Evolutionary conservation across 2,113 vertebrate species (phyloP).

Genomic region (Podarcis raffonei): DNA sequence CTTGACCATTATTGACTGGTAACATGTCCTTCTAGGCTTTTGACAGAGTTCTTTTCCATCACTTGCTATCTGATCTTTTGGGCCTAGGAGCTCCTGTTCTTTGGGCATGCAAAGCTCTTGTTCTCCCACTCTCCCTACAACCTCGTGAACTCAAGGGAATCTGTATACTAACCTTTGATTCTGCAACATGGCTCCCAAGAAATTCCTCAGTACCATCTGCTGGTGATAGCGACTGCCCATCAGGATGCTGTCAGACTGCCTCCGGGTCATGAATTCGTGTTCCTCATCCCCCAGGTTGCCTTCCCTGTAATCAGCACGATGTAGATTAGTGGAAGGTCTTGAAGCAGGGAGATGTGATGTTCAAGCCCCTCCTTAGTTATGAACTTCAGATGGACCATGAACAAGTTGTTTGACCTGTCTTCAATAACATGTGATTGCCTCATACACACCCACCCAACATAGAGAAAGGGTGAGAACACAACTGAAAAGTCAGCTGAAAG

Average conservation of each 20-base stretch:
- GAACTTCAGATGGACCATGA: not conserved
- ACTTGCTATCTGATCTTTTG: not conserved
- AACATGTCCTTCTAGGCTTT: not conserved
- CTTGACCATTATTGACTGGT: not conserved
- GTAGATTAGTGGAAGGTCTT: not conserved
- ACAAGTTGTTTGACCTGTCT: not conserved
- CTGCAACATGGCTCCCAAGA: slow-evolving; percentile 69
- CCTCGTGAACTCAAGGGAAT: not conserved
- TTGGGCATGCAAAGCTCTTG: not conserved
- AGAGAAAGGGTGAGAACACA: not conserved
- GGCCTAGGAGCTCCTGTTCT: too few species aligned
- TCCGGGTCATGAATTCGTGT: slow-evolving; percentile 52
- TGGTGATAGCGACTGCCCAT: slow-evolving; percentile 68
- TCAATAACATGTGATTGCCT: not conserved
- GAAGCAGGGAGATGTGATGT: not conserved
- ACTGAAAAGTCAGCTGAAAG: not conserved
- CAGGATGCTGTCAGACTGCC: slow-evolving; percentile 67
- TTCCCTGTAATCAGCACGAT: slow-evolving; percentile 18
- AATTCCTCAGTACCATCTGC: slow-evolving; percentile 63
- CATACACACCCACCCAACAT: not conserved
- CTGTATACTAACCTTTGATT: slow-evolving; percentile 62
- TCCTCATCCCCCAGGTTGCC: slow-evolving; percentile 55
- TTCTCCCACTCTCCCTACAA: too few species aligned
- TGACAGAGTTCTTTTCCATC: not conserved
- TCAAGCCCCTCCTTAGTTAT: not conserved